phyloP scores from a whole-genome alignment of 30 jellyfish, hydroid and myxozoan species.

The Phacellophora camtschatica region DNA sequence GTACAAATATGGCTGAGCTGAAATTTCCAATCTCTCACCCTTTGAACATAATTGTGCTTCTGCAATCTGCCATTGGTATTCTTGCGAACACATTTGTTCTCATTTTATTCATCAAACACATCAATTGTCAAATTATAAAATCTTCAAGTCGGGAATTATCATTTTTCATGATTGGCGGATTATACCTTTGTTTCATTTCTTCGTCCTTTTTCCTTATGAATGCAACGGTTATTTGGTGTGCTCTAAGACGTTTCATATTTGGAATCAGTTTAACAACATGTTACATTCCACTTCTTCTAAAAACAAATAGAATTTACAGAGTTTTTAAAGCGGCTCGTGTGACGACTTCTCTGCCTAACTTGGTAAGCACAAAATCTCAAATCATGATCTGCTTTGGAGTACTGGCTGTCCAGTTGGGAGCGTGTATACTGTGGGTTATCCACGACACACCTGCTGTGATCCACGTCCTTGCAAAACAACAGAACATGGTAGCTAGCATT shows the following conservation, averaged over 20 bases:
- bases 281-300: conserved; percentile 79
- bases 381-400: conserved; percentile 68
- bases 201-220: conserved; percentile 37
- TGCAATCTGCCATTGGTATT: conserved; percentile 23
- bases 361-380: conserved; percentile 79
- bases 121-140: conserved; percentile 41
- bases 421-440: conserved; percentile 74
- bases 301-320: conserved; percentile 79
- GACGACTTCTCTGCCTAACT: conserved; percentile 27
- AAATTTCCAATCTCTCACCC: neutral
- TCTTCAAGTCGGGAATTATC: conserved; percentile 73
- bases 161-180: conserved; percentile 44
- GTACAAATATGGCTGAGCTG: conserved; percentile 18
- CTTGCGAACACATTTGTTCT: conserved; percentile 1
- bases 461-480: conserved; percentile 34
- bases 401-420: conserved; percentile 56
- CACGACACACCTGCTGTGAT: conserved; percentile 63
- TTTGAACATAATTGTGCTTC: conserved; percentile 1
- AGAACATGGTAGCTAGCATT: conserved; percentile 42
- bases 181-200: conserved; percentile 48
- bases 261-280: conserved; percentile 83
- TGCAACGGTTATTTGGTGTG: conserved; percentile 52
- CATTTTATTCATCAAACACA: conserved; percentile 3
- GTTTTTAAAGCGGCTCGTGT: conserved; percentile 64
- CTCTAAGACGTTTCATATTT: conserved; percentile 47